These are phyloP conservation scores for Mohoua ochrocephala DNA, from an alignment of 2,113 vertebrate genomes.

Conservation along the genomic window DNA sequence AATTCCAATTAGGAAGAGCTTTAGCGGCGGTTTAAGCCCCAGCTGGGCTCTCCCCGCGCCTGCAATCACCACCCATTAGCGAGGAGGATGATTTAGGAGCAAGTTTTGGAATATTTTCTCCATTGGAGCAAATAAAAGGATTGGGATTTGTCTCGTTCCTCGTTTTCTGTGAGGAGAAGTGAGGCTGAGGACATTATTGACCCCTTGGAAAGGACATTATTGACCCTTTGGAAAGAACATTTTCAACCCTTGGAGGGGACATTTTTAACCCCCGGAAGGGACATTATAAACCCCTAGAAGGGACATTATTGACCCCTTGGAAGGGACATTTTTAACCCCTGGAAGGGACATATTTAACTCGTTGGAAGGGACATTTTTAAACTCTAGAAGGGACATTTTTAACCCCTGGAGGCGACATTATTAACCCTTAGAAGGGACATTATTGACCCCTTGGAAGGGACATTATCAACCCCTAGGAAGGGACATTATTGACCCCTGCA, in stretches of 20 bases:
- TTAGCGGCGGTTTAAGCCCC: not conserved
- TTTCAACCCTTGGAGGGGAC: accelerated
- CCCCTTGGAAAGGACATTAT: not conserved
- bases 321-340: not conserved
- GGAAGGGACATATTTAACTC: not conserved
- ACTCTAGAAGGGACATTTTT: too few species aligned
- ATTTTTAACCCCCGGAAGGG: not conserved
- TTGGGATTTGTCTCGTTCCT: not conserved
- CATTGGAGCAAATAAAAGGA: not conserved
- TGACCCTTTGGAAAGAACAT: accelerated
- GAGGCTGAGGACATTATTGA: not conserved
- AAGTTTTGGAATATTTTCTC: not conserved
- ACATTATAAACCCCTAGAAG: too few species aligned
- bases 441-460: accelerated
- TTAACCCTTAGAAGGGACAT: not conserved
- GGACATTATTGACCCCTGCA: too few species aligned
- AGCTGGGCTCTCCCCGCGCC: not conserved
- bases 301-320: too few species aligned
- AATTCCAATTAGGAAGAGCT: not conserved
- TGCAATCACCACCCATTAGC: not conserved
- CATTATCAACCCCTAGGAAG: too few species aligned
- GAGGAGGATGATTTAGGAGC: not conserved
- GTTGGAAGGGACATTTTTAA: too few species aligned
- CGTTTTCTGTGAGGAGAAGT: not conserved
- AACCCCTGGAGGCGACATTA: too few species aligned